phyloP scores from a whole-genome alignment of 2,888 invertebrate species.

The Tetramorium bicarinatum region DNA sequence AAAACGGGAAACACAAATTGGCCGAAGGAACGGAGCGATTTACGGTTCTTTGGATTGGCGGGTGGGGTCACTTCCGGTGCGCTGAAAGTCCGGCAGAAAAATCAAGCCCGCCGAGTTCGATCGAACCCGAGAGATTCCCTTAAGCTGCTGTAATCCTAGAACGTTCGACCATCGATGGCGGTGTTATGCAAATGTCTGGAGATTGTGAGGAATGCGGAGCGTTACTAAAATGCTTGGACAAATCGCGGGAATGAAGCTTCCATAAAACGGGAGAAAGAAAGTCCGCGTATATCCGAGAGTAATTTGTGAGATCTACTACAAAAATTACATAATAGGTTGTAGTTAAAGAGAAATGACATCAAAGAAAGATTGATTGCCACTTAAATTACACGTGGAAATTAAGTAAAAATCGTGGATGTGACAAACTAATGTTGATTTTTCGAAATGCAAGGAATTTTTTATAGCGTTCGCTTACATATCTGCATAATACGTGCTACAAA shows the following conservation, averaged over 20 bases:
- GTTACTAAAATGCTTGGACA: slow-evolving; percentile 31
- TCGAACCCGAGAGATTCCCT: slow-evolving; percentile 33
- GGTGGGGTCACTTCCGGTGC: neutral
- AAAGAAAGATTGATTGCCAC: neutral
- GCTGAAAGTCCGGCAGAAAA: slow-evolving; percentile 22
- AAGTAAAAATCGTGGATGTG: neutral
- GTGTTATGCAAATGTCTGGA: slow-evolving; percentile 50
- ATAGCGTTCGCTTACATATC: neutral
- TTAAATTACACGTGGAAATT: neutral
- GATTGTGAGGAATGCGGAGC: slow-evolving; percentile 14
- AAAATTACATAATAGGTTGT: neutral
- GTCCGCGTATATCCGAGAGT: neutral
- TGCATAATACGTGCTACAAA: neutral
- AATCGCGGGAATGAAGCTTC: slow-evolving; percentile 17
- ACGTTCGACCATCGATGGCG: slow-evolving; percentile 24
- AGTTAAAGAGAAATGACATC: neutral
- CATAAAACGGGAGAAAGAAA: neutral
- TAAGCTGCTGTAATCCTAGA: slow-evolving; percentile 41
- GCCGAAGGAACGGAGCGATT: slow-evolving; percentile 13
- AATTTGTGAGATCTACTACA: neutral
- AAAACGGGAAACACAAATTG: slow-evolving; percentile 35
- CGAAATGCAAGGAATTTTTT: neutral
- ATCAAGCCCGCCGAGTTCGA: slow-evolving; percentile 30
- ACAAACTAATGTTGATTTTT: neutral
- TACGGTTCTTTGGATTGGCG: slow-evolving; percentile 16